Percentiles rank a stretch among this genome's conserved stretches.
phyloP scores from a whole-genome alignment of 2,888 invertebrate species.

The Neoascia interrupta region DNA sequence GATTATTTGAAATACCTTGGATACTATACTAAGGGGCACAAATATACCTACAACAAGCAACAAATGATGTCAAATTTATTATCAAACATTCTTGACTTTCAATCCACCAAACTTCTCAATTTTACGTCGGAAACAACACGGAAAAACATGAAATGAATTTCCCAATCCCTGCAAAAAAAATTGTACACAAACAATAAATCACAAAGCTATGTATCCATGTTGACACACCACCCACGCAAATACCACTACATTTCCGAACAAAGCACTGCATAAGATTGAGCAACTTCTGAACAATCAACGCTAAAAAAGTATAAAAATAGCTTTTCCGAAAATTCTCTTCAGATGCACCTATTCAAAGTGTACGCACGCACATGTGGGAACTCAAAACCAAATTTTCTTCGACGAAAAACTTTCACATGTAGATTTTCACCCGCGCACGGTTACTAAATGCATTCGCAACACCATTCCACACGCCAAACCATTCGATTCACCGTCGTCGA shows the following conservation, averaged over 20 bases:
- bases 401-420: slow-evolving; percentile 66
- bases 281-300: not conserved
- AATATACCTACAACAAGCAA: no score
- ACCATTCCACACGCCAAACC: slow-evolving; percentile 2
- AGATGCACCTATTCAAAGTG: not conserved
- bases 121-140: no score
- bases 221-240: slow-evolving; percentile 31
- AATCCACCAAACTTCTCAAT: no score
- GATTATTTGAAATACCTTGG: no score
- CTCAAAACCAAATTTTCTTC: not conserved
- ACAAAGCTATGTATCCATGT: slow-evolving; percentile 7
- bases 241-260: not conserved
- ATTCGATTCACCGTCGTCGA: not conserved
- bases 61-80: no score
- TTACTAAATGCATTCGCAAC: slow-evolving; percentile 51
- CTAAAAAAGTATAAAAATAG: slow-evolving; percentile 8
- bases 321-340: not conserved
- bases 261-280: not conserved
- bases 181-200: not conserved
- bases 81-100: no score
- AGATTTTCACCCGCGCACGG: slow-evolving; percentile 52
- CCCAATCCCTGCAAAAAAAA: no score
- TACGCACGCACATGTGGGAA: not conserved
- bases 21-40: no score
- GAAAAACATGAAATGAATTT: no score